Evolutionary conservation across 2,113 vertebrate genomes (phyloP), one percentile per base, ranked within the genome.

Genomic region (Colius striatus): DNA sequence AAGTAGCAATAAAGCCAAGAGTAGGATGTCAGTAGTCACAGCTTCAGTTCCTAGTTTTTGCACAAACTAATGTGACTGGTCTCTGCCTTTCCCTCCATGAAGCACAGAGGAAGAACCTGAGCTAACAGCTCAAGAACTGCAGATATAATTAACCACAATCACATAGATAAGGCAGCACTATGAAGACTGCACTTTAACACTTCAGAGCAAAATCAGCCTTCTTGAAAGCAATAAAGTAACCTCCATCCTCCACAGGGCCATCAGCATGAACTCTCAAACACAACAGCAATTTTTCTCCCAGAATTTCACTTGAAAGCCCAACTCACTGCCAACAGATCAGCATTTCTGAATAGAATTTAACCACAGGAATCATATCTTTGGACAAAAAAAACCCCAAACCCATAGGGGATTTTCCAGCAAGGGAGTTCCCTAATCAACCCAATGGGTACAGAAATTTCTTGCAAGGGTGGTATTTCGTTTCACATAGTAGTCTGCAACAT

Each of bases 21-120:
- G 65, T 48, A 71, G 80, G 78, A 90, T 60, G 60, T 53, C 91
- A 94, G 66, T 66, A 76, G 72, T 82, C 74, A 68, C 50, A 92
- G 61, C 70, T 94, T 50, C 30, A 26, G 61, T 16, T 94, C 48
- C 57, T 38, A 63, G 21, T 74, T 91, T 47, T 19, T 82, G 51
- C 65, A 53, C 57, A 82, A 67, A 61, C 30, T 27, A 6, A 63
- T 1, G 5, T 47, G 68, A 43, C 65, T 32, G 14, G 16, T 51
- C n/a, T 71, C 73, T 84, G 68, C 73, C 76, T 38, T 78, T 65
- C 48, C 50, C 57, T 91, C 6, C 13, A 20, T 2, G 3, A 2
- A 74, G 30, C 36, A 47, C 63, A 51, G 48, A 83, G 36, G 75
- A 91, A 84, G 66, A 81, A 75, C 58, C 41, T 32, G 21, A 93